Percentiles rank a stretch among this genome's conserved stretches.
phyloP scores from a whole-genome alignment of 2,113 vertebrate species.

The Rousettus leschenaultii region DNA sequence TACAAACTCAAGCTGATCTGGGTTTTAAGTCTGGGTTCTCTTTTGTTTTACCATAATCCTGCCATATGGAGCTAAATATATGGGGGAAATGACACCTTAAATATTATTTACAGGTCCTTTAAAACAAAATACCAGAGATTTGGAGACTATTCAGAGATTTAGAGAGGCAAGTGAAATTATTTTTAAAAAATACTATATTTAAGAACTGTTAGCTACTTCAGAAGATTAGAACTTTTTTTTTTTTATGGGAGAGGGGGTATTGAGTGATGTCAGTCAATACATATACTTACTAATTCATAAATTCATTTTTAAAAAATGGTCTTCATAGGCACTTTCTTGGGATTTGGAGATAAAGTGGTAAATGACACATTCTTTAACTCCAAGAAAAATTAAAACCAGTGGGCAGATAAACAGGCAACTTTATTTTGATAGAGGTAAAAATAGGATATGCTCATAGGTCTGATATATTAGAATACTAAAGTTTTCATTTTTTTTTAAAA shows the following conservation, averaged over 20 bases:
- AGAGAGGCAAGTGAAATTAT: background rate
- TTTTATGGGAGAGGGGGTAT: background rate
- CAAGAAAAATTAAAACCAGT: background rate
- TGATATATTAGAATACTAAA: background rate
- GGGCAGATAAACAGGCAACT: background rate
- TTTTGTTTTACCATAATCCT: background rate
- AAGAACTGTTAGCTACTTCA: background rate
- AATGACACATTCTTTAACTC: background rate
- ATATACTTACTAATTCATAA: background rate
- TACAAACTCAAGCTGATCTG: background rate
- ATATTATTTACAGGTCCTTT: background rate
- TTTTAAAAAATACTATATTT: background rate
- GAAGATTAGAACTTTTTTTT: background rate
- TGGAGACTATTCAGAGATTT: background rate
- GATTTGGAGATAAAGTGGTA: background rate
- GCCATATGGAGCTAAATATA: background rate
- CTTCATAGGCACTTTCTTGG: background rate
- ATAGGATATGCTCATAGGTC: background rate
- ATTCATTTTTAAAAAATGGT: background rate
- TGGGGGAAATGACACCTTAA: accelerated
- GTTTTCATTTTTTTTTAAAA: background rate
- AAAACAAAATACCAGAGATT: background rate
- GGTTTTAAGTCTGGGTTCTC: background rate
- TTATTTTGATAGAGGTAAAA: background rate
- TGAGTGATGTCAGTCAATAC: background rate